Percentiles rank a stretch among this genome's conserved stretches.
Evolutionary conservation across 2,888 invertebrate species (phyloP).

Genomic region (Eupithecia dodoneata): DNA sequence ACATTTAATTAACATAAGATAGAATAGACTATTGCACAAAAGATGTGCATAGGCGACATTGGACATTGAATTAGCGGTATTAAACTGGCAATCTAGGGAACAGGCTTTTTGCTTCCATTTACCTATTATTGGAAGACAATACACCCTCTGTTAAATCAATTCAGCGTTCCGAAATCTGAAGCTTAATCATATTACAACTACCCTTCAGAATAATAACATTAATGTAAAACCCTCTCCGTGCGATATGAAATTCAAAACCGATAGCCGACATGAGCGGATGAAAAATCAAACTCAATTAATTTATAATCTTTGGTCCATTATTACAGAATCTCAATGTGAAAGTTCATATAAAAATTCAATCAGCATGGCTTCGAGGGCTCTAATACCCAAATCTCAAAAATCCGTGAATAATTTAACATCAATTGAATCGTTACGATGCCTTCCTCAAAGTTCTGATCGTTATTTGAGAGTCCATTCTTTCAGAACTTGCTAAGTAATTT

Average conservation of each 20-base stretch:
- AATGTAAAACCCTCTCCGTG: background rate
- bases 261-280: background rate
- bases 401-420: constrained; percentile 58
- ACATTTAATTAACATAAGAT: too few relatives aligned
- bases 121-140: background rate
- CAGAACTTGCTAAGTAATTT: constrained; percentile 46
- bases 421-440: constrained; percentile 53
- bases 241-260: background rate
- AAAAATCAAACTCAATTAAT: constrained; percentile 9
- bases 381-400: constrained; percentile 51
- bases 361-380: constrained; percentile 12
- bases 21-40: too few relatives aligned
- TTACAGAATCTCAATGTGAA: constrained; percentile 17
- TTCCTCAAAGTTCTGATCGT: constrained; percentile 40
- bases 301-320: constrained; percentile 11
- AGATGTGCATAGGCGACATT: too few relatives aligned
- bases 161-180: background rate
- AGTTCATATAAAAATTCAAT: constrained; percentile 32
- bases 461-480: constrained; percentile 42
- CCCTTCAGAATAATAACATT: background rate
- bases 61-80: background rate
- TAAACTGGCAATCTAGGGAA: background rate
- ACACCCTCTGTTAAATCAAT: background rate
- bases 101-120: background rate
- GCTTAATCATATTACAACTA: background rate